Evolutionary conservation across 1,140 invertebrate genomes (phyloP), one percentile per base, ranked within the genome.

Genomic region (Anadara kagoshimensis): DNA sequence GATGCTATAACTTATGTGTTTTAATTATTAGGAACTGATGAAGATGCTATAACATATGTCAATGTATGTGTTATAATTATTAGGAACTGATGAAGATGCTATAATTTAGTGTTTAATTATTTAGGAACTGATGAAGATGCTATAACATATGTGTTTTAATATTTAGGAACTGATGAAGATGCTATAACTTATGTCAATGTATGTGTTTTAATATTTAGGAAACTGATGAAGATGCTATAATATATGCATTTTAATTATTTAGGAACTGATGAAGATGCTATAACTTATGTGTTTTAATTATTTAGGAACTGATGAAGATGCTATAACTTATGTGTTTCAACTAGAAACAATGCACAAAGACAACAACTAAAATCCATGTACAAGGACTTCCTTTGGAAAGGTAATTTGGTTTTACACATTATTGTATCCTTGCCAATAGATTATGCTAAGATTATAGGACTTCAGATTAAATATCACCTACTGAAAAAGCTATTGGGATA

Each of bases 331-430:
- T n/a, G n/a, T n/a, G n/a, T n/a, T 4, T 94, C 94, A 51, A 93
- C 93, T 78, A 92, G 96, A 80, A 95, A 94, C 72, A 96, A 96
- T 83, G 93, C 94, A 16, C 96, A 98, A 89, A 92, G 97, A 77
- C 90, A 97, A 73, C 93, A 97, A 88, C 96, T 99, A 80, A 94
- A 94, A 26, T 93, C 94, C 84, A 93, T 93, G 0, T 99, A 95
- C 90, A 98, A 98, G n/a, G 90, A 95, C 95, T 58, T 92, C 94
- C 72, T 99, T 95, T 87, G 97, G 97, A 85, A 97, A 97, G 89
- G 94, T 94, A 76, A 75, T 78, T 63, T 8, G 36, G 59, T 58
- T 41, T 18, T 57, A 69, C 7, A 36, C 4, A 47, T 18, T 18
- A 53, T 51, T 53, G 36, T 53, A 36, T 7, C 29, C 2, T 36